Base-by-base conservation (phyloP, 2,888 invertebrate genomes). In the Athalia cordata region DNA sequence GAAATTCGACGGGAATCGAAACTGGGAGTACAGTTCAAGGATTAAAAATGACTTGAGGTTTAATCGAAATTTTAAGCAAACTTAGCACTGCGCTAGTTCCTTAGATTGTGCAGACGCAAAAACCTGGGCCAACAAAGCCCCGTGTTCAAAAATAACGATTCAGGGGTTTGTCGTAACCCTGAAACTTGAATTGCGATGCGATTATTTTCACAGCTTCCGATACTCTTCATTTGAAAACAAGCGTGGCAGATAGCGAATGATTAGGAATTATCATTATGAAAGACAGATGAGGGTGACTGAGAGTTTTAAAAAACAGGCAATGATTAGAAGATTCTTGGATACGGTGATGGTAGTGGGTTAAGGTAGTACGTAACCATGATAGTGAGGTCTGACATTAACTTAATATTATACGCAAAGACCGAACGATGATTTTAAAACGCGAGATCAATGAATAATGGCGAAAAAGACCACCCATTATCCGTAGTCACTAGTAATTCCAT, bases 351-450 rank as follows among this genome's bases (percentile, higher is more conserved):
- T 43, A 55, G 52, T 29, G 68, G 52, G 55, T 68, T 29, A 68
- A 68, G 52, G 55, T 55, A 55, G n/a, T 52, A 55, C 52, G 68
- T 52, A n/a, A 55, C n/a, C 6, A 29, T 8, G 29, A 11, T 52
- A 29, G 29, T 29, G 29, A 11, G 5, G 15, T 11, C 29, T 15
- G 43, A 55, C 55, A 50, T 67, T 67, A 47, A 47, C 9, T 66
- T 8, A 5, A 47, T 45, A n/a, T 15, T 7, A 67, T 13, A 67
- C 67, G 67, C 67, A 50, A 67, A 13, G 52, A 67, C n/a, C 11
- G 7, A 55, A 15, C 67, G 67, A 67, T 67, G 67, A 67, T 67
- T 67, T 67, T 5, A 4, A 67, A 13, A 67, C 50, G 67, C 67
- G 50, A 67, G 67, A 50, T 67, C 67, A 67, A 50, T 67, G 50